phyloP scores from a whole-genome alignment of 2,113 vertebrate genomes.

The Scatophagus argus region DNA sequence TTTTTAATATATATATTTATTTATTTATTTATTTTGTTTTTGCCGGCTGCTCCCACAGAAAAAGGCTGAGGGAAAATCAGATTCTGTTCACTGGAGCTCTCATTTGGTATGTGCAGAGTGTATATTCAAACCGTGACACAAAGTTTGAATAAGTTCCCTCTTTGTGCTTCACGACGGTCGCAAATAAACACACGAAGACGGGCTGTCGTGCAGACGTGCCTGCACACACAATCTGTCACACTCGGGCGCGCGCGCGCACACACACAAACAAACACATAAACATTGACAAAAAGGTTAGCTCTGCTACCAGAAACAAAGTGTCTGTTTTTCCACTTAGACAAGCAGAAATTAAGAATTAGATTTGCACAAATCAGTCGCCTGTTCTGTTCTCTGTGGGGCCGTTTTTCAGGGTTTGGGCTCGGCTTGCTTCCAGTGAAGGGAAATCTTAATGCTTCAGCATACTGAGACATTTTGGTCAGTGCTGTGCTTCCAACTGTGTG shows the following conservation, averaged over 20 bases:
- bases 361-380: not conserved
- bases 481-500: too few relatives aligned
- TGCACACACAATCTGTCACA: not conserved
- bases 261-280: conserved; percentile 38
- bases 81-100: conserved; percentile 50
- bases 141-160: conserved; percentile 12
- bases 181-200: conserved; percentile 21
- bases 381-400: too few relatives aligned
- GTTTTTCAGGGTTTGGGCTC: too few relatives aligned
- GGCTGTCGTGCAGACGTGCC: not conserved
- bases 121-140: conserved; percentile 49
- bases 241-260: not conserved
- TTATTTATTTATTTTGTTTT: too few relatives aligned
- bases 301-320: conserved; percentile 27
- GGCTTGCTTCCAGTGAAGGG: too few relatives aligned
- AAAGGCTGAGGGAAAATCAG: conserved; percentile 40
- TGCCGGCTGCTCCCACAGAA: conserved; percentile 36
- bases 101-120: conserved; percentile 42
- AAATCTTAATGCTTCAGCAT: too few relatives aligned
- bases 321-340: conserved; percentile 38
- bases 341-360: conserved; percentile 28
- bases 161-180: conserved; percentile 2
- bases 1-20: too few relatives aligned
- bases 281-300: conserved; percentile 42
- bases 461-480: too few relatives aligned